These are phyloP conservation scores for Ichneumoninae sp. DNA, from an alignment of 2,888 invertebrate species.

Conservation along the genomic window DNA sequence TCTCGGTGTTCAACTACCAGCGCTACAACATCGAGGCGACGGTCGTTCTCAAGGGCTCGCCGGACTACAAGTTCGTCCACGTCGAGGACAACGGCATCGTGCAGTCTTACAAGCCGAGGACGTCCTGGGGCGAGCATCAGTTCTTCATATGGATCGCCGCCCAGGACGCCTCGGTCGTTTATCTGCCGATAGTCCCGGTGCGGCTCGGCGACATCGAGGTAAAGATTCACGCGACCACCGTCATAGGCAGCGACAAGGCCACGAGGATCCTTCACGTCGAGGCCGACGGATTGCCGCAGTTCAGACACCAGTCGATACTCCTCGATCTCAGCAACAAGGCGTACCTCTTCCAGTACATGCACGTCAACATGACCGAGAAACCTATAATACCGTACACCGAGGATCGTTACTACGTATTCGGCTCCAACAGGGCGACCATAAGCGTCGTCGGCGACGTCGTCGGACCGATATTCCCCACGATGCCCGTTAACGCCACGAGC, in stretches of 20 bases:
- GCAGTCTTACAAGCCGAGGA: conserved; percentile 94
- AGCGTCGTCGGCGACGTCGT: conserved; percentile 96
- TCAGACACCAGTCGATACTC: conserved; percentile 95
- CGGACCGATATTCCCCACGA: conserved; percentile 96
- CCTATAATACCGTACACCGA: conserved; percentile 96
- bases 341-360: conserved; percentile 97
- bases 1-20: conserved; percentile 98
- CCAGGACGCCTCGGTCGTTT: conserved; percentile 93
- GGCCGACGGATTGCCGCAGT: conserved; percentile 96
- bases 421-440: conserved; percentile 94
- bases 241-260: conserved; percentile 90
- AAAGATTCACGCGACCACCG: conserved; percentile 90
- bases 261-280: conserved; percentile 89
- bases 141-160: conserved; percentile 94
- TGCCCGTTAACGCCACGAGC: conserved; percentile 95
- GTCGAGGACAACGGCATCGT: conserved; percentile 94
- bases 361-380: conserved; percentile 97
- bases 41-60: conserved; percentile 93
- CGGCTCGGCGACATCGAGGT: conserved; percentile 91
- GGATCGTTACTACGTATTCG: conserved; percentile 96
- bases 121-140: conserved; percentile 97
- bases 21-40: conserved; percentile 92
- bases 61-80: conserved; percentile 95
- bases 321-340: conserved; percentile 96
- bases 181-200: conserved; percentile 95